Conservation (phyloP, 2,888 invertebrate species). For the Yponomeuta malinellus region DNA sequence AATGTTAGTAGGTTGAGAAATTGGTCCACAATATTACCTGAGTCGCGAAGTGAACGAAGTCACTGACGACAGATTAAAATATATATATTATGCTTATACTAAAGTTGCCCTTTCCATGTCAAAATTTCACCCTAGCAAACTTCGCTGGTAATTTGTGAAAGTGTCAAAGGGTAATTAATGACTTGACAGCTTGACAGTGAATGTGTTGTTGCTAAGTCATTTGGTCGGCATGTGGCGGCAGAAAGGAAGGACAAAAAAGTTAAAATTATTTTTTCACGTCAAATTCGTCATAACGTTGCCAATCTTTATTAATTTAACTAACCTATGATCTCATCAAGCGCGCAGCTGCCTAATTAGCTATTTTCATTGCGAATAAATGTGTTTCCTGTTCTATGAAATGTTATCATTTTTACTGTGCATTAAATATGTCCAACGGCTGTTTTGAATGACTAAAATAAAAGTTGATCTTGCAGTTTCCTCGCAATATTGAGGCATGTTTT, state of each 20-base stretch:
- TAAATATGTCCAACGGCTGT: too few species aligned
- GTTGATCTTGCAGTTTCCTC: too few species aligned
- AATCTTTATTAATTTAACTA: background rate
- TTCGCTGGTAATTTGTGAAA: background rate
- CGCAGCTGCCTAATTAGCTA: background rate
- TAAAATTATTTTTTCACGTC: background rate
- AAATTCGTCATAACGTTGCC: background rate
- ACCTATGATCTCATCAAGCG: background rate
- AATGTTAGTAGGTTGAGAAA: too few species aligned
- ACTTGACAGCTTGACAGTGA: constrained; percentile 6
- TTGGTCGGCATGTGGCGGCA: background rate
- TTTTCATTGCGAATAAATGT: background rate
- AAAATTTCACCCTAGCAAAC: background rate
- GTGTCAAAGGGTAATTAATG: constrained; percentile 6
- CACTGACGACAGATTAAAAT: too few species aligned
- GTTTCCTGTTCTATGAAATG: too few species aligned
- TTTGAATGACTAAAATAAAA: too few species aligned
- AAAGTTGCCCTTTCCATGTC: background rate
- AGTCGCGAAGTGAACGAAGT: too few species aligned
- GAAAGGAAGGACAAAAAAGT: background rate
- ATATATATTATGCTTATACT: too few species aligned
- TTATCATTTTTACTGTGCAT: too few species aligned
- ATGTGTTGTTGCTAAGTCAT: background rate
- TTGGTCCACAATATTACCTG: too few species aligned
- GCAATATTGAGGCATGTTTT: too few species aligned